Evolutionary conservation across 2,113 vertebrate genomes (phyloP).

Genomic region (Struthio camelus): DNA sequence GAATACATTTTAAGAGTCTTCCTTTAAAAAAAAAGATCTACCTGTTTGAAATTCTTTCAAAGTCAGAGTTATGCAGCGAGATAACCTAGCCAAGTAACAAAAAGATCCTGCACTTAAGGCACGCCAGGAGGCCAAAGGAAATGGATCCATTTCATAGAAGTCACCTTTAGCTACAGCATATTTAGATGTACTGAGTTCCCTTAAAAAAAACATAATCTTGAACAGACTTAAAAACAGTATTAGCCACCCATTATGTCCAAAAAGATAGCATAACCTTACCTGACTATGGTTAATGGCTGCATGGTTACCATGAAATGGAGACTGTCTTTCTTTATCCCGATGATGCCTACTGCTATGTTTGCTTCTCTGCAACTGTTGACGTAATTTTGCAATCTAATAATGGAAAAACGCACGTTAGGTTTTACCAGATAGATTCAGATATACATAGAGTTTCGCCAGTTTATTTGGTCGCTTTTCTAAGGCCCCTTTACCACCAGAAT

Average conservation of each 20-base stretch:
- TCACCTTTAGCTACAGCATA: not conserved
- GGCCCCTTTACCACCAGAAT: not conserved
- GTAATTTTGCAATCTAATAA: slow-evolving; percentile 92
- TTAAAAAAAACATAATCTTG: not conserved
- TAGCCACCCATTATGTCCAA: not conserved
- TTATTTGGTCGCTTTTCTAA: not conserved
- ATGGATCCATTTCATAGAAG: not conserved
- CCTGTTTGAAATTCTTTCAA: not conserved
- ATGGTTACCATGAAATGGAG: slow-evolving; percentile 97
- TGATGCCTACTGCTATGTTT: slow-evolving; percentile 98
- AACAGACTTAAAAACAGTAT: not conserved
- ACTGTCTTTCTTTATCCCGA: slow-evolving; percentile 96
- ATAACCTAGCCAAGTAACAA: not conserved
- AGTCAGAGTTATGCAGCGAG: not conserved
- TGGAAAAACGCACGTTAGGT: not conserved
- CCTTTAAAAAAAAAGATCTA: not conserved
- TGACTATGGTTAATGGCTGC: slow-evolving; percentile 93
- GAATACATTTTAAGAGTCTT: not conserved
- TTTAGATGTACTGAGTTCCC: not conserved
- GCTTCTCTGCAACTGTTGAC: slow-evolving; percentile 97
- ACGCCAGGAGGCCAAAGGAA: not conserved
- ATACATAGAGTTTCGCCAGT: not conserved
- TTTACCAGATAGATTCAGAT: not conserved
- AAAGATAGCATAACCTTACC: slow-evolving; percentile 73
- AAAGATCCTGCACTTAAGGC: not conserved